Evolutionary conservation across 2,888 invertebrate genomes (phyloP), one percentile per base, ranked within the genome.

Genomic region (Pterostichus niger): DNA sequence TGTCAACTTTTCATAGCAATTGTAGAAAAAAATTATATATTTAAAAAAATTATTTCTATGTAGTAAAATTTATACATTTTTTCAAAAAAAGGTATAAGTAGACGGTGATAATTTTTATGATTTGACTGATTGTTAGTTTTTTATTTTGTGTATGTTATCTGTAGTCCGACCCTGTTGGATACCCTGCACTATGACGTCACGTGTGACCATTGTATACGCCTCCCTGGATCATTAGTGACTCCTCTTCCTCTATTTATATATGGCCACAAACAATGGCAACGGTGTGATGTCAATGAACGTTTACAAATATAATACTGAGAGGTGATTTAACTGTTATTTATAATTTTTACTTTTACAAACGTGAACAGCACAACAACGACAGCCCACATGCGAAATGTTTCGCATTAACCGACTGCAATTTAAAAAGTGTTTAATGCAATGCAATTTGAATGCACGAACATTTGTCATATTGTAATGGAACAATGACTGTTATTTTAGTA

Each of bases 201-300:
- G 6, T 68, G 49, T 54, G 52, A 40, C 71, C 71, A 80, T 80
- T 80, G 71, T 80, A 31, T 44, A 79, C 80, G 80, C 80, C 71
- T 80, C 54, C 77, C 80, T 80, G 17, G 68, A 71, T 80, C 80
- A 80, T 80, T 80, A 80, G 54, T 44, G 77, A 80, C 68, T 80
- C 80, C 80, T 80, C 80, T 71, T 80, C 80, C 80, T 79, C 64
- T 71, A 80, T 80, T 68, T 80, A 80, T 80, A 80, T 80, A 80
- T 80, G 80, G 80, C 11, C 17, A 71, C 71, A 80, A 71, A 80
- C 80, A 80, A 80, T 80, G 40, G 80, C 52, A 40, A 54, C 80
- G 49, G 13, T 80, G 64, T 54, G 71, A 80, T 80, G 80, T 80
- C 80, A 80, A 80, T 71, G 71, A 80, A 68, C 80, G 80, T 71